Evolutionary conservation across 2,888 invertebrate species (phyloP), one percentile per base, ranked within the genome.

Genomic region (Zhuqinia jingwanae): DNA sequence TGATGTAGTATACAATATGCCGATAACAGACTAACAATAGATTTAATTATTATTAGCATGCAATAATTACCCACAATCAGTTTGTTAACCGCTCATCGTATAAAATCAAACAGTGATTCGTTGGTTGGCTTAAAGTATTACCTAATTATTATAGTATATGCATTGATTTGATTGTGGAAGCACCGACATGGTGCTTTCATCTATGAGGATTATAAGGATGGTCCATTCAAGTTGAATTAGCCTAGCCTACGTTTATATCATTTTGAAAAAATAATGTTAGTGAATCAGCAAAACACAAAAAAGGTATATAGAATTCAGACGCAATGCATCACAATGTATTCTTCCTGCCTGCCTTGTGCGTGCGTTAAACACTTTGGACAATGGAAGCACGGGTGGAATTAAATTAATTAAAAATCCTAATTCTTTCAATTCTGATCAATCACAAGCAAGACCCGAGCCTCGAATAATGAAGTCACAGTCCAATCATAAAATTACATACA

Each of bases 161-260:
- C 86, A 86, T 86, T 86, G 86, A 81, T 86, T 86, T 82, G 82
- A 82, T 82, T 82, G 86, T 86, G 80, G 76, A 20, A 86, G 86
- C 86, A 86, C 86, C 86, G 17, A 75, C 45, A 15, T 50, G 86
- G 80, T 53, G 86, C 86, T 36, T 68, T 81, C 53, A 80, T 53
- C 75, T 82, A 45, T 65, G 36, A 56, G 75, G 50, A 76, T 80
- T 78, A 77, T 15, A 84, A 68, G 63, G 68, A 86, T 86, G 86
- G 86, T 86, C 86, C 86, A 42, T 76, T 75, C 45, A 0, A 45
- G 80, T 76, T 86, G n/a, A n/a, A n/a, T n/a, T n/a, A n/a, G n/a
- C n/a, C n/a, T n/a, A 86, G 86, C 81, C 50, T 81, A 81, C 30
- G 20, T 27, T 20, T 20, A n/a, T 56, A 50, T 47, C 3, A 53